Evolutionary conservation across 1,140 invertebrate genomes (phyloP).

Genomic region (Lysiphlebus fabarum): DNA sequence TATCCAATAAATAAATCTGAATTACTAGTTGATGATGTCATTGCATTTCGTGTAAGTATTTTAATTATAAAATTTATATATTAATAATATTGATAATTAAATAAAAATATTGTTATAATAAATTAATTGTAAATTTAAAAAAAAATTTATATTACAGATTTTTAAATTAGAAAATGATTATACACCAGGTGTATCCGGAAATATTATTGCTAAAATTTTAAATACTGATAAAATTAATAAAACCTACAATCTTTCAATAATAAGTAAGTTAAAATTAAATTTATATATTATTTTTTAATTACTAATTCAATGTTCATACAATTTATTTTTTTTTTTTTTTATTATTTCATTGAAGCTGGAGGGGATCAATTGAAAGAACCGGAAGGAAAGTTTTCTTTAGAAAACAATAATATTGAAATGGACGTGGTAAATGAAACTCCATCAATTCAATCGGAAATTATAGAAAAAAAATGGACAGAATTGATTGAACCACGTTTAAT

Average conservation of each 20-base stretch:
- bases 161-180: constrained; percentile 36
- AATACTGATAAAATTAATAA: constrained; percentile 1
- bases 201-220: constrained; percentile 33
- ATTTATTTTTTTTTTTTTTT: constrained; percentile 2
- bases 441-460: not conserved
- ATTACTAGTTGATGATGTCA: constrained; percentile 27
- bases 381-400: constrained; percentile 35
- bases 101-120: too few species aligned
- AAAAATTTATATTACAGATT: constrained; percentile 31
- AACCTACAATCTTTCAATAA: constrained; percentile 30
- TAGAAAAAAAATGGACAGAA: not conserved
- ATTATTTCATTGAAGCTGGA: constrained; percentile 31
- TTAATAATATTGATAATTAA: too few species aligned
- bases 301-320: too few species aligned
- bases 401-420: constrained; percentile 20
- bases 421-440: constrained; percentile 1
- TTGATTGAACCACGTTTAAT: constrained; percentile 14
- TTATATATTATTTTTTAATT: constrained; percentile 7
- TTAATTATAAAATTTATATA: constrained; percentile 14
- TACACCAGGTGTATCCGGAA: constrained; percentile 35
- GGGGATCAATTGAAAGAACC: constrained; percentile 34
- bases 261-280: constrained; percentile 27
- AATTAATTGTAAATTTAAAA: too few species aligned
- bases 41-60: constrained; percentile 39
- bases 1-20: constrained; percentile 20